phyloP scores from a whole-genome alignment of 64 coral and sea anemone genomes.

The Actinia equina region DNA sequence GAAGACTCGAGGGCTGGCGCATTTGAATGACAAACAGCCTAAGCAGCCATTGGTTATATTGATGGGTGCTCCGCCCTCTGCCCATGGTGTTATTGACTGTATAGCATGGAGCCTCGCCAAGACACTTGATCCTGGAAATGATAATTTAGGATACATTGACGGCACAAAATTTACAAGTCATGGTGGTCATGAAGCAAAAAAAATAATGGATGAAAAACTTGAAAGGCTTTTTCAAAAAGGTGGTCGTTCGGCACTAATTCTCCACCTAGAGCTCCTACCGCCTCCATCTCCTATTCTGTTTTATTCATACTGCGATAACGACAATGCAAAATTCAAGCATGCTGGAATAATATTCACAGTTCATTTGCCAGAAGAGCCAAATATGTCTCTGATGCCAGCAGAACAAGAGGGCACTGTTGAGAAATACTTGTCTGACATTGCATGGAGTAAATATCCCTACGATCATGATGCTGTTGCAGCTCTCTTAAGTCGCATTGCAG shows the following conservation, averaged over 20 bases:
- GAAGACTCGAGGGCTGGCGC: constrained; percentile 39
- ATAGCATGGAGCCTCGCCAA: constrained; percentile 64
- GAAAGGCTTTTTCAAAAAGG: constrained; percentile 23
- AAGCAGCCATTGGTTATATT: constrained; percentile 67
- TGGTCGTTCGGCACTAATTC: constrained; percentile 42
- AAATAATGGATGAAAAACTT: constrained; percentile 34
- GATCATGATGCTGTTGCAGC: constrained; percentile 53
- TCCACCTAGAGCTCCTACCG: constrained; percentile 64
- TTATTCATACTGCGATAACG: constrained; percentile 74
- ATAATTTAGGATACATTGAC: constrained; percentile 29
- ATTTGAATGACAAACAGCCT: constrained; percentile 29
- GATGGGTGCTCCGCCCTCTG: constrained; percentile 50
- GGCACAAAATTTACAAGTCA: neutral
- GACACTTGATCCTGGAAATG: constrained; percentile 32
- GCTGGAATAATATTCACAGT: constrained; percentile 77
- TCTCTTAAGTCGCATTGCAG: constrained; percentile 72
- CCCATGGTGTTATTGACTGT: constrained; percentile 47
- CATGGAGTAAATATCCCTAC: constrained; percentile 13
- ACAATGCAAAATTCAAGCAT: constrained; percentile 67
- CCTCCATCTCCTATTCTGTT: constrained; percentile 72
- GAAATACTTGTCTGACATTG: constrained; percentile 37
- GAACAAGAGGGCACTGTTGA: constrained; percentile 67
- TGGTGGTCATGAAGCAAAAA: constrained; percentile 36
- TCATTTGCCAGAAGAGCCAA: constrained; percentile 56
- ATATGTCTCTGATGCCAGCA: constrained; percentile 29